Evolutionary conservation across 2,888 invertebrate species (phyloP).

Genomic region (Epistrophe eligans): DNA sequence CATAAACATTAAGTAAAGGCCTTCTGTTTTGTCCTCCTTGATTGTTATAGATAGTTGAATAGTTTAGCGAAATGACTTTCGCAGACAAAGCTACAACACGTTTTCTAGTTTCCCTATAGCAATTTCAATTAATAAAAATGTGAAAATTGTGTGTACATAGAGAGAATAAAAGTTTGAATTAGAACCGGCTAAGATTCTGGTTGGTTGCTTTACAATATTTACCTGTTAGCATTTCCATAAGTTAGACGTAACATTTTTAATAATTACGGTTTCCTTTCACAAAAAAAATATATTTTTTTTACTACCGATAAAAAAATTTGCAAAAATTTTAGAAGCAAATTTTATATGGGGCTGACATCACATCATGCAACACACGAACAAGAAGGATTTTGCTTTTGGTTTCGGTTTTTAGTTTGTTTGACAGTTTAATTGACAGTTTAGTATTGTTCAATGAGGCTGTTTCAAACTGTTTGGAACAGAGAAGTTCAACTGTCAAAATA

Average conservation of each 20-base stretch:
- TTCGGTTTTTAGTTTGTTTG: background rate
- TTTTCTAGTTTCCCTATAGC: conserved; percentile 67
- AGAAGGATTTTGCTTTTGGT: background rate
- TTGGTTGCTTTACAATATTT: conserved; percentile 9
- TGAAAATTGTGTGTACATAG: background rate
- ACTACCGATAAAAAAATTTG: conserved; percentile 22
- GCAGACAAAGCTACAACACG: conserved; percentile 80
- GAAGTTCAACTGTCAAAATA: background rate
- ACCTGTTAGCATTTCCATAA: conserved; percentile 60
- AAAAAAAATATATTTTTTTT: background rate
- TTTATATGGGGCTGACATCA: background rate
- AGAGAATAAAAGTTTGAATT: background rate
- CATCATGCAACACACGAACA: background rate
- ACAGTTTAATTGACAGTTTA: conserved; percentile 2
- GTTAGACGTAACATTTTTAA: conserved; percentile 59
- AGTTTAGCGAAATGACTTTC: conserved; percentile 80
- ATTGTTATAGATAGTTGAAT: conserved; percentile 80
- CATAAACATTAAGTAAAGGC: conserved; percentile 65
- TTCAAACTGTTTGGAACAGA: background rate
- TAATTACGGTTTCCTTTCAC: background rate
- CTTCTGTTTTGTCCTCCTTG: conserved; percentile 52
- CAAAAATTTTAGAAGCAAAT: conserved; percentile 20
- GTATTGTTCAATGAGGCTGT: background rate
- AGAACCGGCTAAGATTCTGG: conserved; percentile 1
- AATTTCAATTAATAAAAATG: background rate